Evolutionary conservation across 2,113 vertebrate genomes (phyloP).

Genomic region (Antechinus stuartii): DNA sequence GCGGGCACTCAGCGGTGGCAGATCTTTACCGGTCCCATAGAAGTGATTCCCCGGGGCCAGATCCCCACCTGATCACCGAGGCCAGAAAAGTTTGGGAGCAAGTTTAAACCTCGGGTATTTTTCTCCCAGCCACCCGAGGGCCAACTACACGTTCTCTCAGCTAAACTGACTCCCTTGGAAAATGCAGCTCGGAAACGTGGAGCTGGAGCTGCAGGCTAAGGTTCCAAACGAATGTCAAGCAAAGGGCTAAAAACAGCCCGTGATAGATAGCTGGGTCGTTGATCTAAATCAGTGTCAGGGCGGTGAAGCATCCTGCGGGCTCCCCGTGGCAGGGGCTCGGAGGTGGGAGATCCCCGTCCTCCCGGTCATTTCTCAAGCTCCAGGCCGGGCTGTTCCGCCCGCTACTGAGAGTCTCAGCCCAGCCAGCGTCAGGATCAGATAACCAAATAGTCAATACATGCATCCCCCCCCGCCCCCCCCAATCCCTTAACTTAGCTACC

Average conservation of each 20-base stretch:
- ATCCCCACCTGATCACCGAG: slow-evolving; percentile 64
- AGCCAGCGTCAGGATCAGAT: slow-evolving; percentile 71
- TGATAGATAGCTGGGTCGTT: slow-evolving; percentile 89
- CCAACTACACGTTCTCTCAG: slow-evolving; percentile 75
- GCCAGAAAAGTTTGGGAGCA: slow-evolving; percentile 76
- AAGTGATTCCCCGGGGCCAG: slow-evolving; percentile 79
- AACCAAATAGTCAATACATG: slow-evolving; percentile 68
- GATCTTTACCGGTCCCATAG: slow-evolving; percentile 79
- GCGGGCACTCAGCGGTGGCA: slow-evolving; percentile 69
- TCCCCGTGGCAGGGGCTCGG: slow-evolving; percentile 69
- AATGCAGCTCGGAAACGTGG: slow-evolving; percentile 80
- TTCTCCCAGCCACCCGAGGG: neutral
- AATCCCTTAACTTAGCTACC: slow-evolving; percentile 57
- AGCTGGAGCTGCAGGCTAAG: slow-evolving; percentile 78
- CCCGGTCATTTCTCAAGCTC: slow-evolving; percentile 84
- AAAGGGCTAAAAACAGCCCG: slow-evolving; percentile 86
- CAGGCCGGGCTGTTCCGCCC: slow-evolving; percentile 82
- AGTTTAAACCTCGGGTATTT: slow-evolving; percentile 45
- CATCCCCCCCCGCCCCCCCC: neutral
- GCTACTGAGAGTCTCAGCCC: slow-evolving; percentile 76
- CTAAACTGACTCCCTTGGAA: slow-evolving; percentile 79
- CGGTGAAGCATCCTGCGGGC: slow-evolving; percentile 84
- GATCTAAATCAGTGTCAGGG: slow-evolving; percentile 92
- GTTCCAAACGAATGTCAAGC: slow-evolving; percentile 82
- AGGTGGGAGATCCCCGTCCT: slow-evolving; percentile 75